Evolutionary conservation across 2,113 vertebrate genomes (phyloP).

Genomic region (Siphamia tubifer): DNA sequence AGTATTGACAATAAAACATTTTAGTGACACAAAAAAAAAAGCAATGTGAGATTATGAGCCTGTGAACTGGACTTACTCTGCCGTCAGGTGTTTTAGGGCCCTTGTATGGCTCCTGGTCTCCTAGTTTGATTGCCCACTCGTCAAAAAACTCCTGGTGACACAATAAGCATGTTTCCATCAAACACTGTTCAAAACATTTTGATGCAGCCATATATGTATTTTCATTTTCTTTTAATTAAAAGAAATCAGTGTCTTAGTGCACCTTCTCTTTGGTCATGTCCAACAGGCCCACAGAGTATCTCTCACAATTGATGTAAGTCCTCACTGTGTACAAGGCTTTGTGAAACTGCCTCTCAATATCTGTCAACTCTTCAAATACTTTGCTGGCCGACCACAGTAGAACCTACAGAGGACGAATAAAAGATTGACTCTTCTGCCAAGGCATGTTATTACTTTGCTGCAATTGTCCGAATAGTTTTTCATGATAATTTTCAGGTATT

Average conservation of each 20-base stretch:
- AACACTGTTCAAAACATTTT: too few relatives aligned
- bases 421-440: too few relatives aligned
- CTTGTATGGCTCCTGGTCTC: conserved; percentile 94
- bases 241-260: too few relatives aligned
- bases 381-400: conserved; percentile 98
- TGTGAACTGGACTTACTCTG: too few relatives aligned
- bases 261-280: conserved; percentile 99
- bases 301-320: conserved; percentile 87
- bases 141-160: conserved; percentile 99
- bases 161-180: too few relatives aligned
- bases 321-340: conserved; percentile 95
- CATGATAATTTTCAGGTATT: too few relatives aligned
- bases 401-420: conserved; percentile 78
- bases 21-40: not conserved
- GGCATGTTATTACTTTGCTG: too few relatives aligned
- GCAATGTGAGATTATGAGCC: too few relatives aligned
- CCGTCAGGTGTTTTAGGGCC: conserved; percentile 98
- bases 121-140: conserved; percentile 94
- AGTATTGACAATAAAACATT: conserved; percentile 5
- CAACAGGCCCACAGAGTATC: conserved; percentile 92
- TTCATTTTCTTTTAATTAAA: not conserved
- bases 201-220: too few relatives aligned
- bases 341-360: conserved; percentile 97
- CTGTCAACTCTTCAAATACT: conserved; percentile 97
- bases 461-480: too few relatives aligned